Evolutionary conservation across 1,140 invertebrate species (phyloP).

Genomic region (Mylabris phalerata): DNA sequence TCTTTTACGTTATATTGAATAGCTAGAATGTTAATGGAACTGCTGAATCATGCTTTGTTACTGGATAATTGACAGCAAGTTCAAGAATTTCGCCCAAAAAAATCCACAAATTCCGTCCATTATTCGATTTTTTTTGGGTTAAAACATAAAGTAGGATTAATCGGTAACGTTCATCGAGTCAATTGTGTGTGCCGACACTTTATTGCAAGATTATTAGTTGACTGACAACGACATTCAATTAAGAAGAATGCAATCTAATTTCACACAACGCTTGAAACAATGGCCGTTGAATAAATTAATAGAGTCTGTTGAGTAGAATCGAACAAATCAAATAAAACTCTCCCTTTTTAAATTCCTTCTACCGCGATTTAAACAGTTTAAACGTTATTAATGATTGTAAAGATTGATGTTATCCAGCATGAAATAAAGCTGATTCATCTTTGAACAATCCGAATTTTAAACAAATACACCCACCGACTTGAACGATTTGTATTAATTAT

Average conservation of each 20-base stretch:
- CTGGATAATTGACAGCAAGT: no score
- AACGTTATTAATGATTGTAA: constrained; percentile 26
- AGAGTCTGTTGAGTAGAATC: not conserved
- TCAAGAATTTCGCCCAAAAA: no score
- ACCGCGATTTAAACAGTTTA: constrained; percentile 5
- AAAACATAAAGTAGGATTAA: no score
- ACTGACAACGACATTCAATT: constrained; percentile 1
- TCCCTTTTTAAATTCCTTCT: constrained; percentile 7
- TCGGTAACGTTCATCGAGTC: no score
- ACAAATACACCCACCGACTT: constrained; percentile 14
- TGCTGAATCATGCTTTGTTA: no score
- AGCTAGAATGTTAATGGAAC: no score
- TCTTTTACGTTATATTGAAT: no score
- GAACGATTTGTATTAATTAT: constrained; percentile 18
- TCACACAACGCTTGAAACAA: constrained; percentile 18
- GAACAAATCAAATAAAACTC: no score
- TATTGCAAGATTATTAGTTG: no score
- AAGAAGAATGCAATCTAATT: constrained; percentile 19
- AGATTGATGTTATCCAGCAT: constrained; percentile 21
- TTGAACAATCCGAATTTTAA: constrained; percentile 11
- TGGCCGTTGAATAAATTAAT: constrained; percentile 15
- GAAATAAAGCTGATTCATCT: constrained; percentile 23
- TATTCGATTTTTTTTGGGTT: no score
- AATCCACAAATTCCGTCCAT: no score
- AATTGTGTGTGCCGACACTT: no score